phyloP scores from a whole-genome alignment of 2,113 vertebrate species.

The Chloebia gouldiae region DNA sequence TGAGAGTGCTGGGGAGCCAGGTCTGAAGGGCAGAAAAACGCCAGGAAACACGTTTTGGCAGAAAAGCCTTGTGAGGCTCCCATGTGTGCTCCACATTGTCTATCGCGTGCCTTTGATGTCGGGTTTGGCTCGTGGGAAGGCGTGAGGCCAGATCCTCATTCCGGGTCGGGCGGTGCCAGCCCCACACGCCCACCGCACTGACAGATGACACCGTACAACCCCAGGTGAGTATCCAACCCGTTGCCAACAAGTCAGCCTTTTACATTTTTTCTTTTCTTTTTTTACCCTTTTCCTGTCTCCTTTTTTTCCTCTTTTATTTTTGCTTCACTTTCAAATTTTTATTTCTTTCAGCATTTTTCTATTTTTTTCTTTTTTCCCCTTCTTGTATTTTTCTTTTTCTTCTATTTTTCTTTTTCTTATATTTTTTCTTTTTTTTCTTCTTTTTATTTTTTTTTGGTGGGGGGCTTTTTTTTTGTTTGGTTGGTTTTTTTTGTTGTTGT shows the following conservation, averaged over 20 bases:
- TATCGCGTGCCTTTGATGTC: constrained; percentile 68
- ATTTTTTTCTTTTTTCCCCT: accelerated
- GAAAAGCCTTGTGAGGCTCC: constrained; percentile 31
- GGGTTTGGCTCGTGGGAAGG: constrained; percentile 24
- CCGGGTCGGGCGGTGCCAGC: not conserved
- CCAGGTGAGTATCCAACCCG: not conserved
- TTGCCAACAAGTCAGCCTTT: accelerated
- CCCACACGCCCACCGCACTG: accelerated
- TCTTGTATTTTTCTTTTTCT: accelerated
- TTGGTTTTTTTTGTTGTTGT: accelerated
- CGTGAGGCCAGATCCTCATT: not conserved
- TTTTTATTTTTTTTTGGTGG: accelerated
- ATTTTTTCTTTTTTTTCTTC: accelerated
- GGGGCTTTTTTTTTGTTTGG: accelerated
- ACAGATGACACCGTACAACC: accelerated
- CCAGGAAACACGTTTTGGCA: constrained; percentile 68
- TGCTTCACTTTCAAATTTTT: accelerated
- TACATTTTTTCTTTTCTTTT: accelerated
- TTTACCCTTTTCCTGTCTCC: not conserved
- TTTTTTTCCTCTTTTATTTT: accelerated
- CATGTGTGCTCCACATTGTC: constrained; percentile 75
- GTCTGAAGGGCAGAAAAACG: not conserved
- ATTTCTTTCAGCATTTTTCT: accelerated
- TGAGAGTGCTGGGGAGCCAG: not conserved
- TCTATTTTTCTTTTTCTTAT: accelerated